A percentile compares a stretch with the other conserved stretches of the same genome.
Conservation (phyloP, 2,113 vertebrate species). For the Crotophaga sulcirostris region DNA sequence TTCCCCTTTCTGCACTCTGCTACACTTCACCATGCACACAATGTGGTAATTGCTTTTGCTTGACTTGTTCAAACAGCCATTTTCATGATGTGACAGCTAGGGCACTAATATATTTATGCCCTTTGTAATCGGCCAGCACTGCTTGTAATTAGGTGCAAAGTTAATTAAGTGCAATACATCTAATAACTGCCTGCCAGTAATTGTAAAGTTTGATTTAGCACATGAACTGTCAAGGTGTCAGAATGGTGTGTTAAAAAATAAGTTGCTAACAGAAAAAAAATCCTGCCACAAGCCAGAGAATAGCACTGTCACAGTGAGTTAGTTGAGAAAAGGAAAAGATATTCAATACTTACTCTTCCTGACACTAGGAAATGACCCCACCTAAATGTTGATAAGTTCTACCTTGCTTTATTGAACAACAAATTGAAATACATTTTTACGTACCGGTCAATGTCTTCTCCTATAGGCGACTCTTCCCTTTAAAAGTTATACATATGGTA, state of each 20-base stretch:
- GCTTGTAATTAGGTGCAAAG: constrained; percentile 72
- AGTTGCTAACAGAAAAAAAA: constrained; percentile 26
- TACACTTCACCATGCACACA: constrained; percentile 8
- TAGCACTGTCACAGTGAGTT: not conserved
- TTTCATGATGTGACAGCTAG: constrained; percentile 57
- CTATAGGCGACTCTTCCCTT: not conserved
- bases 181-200: constrained; percentile 78
- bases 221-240: constrained; percentile 63
- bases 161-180: constrained; percentile 75
- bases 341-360: not conserved
- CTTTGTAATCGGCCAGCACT: constrained; percentile 70
- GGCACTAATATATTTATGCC: constrained; percentile 69
- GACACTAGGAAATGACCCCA: not conserved
- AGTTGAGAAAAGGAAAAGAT: not conserved
- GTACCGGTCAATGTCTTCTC: not conserved
- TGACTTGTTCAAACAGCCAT: constrained; percentile 53
- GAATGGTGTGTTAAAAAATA: constrained; percentile 39
- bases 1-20: not conserved
- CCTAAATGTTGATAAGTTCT: not conserved
- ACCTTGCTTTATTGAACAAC: not conserved
- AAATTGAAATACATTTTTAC: not conserved
- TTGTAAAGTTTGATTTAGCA: constrained; percentile 77
- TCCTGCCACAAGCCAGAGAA: not conserved
- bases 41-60: constrained; percentile 56
- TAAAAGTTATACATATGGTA: not conserved